Percentiles rank a stretch among this genome's conserved stretches.
These are phyloP conservation scores for Ametastegia equiseti DNA, from an alignment of 2,888 invertebrate genomes.

Conservation along the genomic window DNA sequence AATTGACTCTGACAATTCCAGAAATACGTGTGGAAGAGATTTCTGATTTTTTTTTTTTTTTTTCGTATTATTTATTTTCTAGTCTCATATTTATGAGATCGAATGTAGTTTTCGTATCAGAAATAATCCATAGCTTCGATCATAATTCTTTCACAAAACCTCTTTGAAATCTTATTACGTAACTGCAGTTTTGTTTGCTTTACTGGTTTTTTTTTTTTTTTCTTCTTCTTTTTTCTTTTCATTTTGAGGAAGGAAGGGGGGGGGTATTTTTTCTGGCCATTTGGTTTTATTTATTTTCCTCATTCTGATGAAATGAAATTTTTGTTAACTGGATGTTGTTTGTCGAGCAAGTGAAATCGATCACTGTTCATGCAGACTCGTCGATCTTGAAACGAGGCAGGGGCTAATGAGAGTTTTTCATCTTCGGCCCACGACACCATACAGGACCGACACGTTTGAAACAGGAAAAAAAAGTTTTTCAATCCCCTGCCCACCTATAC, in stretches of 20 bases:
- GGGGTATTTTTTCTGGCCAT: no score
- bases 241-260: no score
- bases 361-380: conserved; percentile 5
- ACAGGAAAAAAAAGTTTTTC: background rate
- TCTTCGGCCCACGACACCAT: conserved; percentile 20
- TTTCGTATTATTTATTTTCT: no score
- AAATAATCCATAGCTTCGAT: no score
- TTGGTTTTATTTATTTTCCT: background rate
- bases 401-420: conserved; percentile 11
- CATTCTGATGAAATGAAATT: background rate
- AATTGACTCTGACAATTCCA: background rate
- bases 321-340: background rate
- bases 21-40: background rate
- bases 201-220: no score
- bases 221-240: no score
- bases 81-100: no score
- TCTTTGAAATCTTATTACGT: no score
- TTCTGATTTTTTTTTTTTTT: no score
- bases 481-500: background rate
- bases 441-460: background rate
- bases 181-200: no score
- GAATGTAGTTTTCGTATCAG: no score
- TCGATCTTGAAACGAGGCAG: background rate
- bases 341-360: conserved; percentile 11
- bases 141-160: no score